Evolutionary conservation across 23 tunicate genomes (phyloP).

Genomic region (Diplosoma virens): DNA sequence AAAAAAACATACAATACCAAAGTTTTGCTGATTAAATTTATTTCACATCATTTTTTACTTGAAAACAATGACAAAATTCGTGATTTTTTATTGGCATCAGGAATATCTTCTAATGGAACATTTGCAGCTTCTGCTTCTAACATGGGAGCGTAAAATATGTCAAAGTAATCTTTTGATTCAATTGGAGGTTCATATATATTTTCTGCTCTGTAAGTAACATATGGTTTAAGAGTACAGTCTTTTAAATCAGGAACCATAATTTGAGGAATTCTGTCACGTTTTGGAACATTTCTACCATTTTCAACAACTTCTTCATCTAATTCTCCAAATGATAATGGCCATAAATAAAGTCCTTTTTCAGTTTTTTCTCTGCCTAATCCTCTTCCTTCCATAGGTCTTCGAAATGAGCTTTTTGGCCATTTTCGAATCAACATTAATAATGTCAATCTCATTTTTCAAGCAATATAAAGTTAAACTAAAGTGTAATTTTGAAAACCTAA

Average conservation of each 20-base stretch:
- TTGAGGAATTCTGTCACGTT: conserved; percentile 58
- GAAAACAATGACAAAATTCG: neutral
- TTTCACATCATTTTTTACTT: neutral
- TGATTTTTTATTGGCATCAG: conserved; percentile 10
- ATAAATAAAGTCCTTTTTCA: conserved; percentile 45
- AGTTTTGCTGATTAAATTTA: too few relatives aligned
- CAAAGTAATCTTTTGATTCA: conserved; percentile 72
- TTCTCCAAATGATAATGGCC: conserved; percentile 65
- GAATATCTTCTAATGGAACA: conserved; percentile 56
- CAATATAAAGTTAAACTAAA: too few relatives aligned
- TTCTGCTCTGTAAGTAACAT: conserved; percentile 71
- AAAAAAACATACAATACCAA: too few relatives aligned
- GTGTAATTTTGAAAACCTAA: neutral
- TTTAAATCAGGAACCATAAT: conserved; percentile 79
- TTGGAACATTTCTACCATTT: conserved; percentile 65
- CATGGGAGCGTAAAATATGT: conserved; percentile 71
- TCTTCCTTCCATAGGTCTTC: conserved; percentile 85
- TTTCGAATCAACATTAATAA: conserved; percentile 6
- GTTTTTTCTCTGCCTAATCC: conserved; percentile 38
- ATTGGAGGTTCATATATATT: conserved; percentile 53
- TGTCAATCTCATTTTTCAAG: conserved; percentile 29
- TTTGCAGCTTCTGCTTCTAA: conserved; percentile 57
- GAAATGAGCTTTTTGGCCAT: conserved; percentile 52
- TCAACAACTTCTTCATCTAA: conserved; percentile 64
- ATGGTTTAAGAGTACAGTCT: conserved; percentile 63